These are phyloP conservation scores for Arothron firmamentum DNA, from an alignment of 2,113 vertebrate species.

Conservation along the genomic window DNA sequence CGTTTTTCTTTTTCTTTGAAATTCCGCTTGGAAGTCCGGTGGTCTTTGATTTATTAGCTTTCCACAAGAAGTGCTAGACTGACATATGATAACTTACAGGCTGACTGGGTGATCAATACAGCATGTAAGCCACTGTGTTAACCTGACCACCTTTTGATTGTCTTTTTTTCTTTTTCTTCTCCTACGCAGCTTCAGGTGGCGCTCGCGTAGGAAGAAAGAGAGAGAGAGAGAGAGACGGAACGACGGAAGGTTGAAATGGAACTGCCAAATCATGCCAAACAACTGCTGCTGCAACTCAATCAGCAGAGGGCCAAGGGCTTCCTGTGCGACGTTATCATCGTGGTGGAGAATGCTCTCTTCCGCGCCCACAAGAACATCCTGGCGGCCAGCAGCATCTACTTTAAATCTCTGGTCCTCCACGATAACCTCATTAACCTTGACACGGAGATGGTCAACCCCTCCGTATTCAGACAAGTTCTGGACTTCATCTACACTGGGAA, in stretches of 20 bases:
- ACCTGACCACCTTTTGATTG: too few species aligned
- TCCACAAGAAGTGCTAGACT: too few species aligned
- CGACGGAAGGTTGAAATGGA: conserved; percentile 91
- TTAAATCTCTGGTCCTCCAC: conserved; percentile 96
- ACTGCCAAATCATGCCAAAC: conserved; percentile 99
- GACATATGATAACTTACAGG: too few species aligned
- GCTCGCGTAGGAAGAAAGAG: conserved; percentile 80
- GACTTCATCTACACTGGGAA: conserved; percentile 99
- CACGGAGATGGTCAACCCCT: conserved; percentile 97
- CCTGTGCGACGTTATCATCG: conserved; percentile 96
- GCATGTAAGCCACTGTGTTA: too few species aligned
- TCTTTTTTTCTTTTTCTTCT: conserved; percentile 27
- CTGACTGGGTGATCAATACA: too few species aligned
- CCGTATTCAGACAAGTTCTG: conserved; percentile 93
- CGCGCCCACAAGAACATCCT: conserved; percentile 97
- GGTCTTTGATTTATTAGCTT: too few species aligned
- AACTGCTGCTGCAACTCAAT: conserved; percentile 98
- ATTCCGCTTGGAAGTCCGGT: too few species aligned
- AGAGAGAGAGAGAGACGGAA: conserved; percentile 53
- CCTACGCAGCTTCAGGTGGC: conserved; percentile 78
- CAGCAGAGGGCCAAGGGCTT: conserved; percentile 99
- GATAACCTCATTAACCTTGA: conserved; percentile 99
- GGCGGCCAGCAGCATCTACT: conserved; percentile 97
- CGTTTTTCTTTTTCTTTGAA: too few species aligned
- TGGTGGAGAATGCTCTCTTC: conserved; percentile 98